These are phyloP conservation scores for Lepidurus couesii DNA, from an alignment of 1,140 invertebrate genomes.

Conservation along the genomic window DNA sequence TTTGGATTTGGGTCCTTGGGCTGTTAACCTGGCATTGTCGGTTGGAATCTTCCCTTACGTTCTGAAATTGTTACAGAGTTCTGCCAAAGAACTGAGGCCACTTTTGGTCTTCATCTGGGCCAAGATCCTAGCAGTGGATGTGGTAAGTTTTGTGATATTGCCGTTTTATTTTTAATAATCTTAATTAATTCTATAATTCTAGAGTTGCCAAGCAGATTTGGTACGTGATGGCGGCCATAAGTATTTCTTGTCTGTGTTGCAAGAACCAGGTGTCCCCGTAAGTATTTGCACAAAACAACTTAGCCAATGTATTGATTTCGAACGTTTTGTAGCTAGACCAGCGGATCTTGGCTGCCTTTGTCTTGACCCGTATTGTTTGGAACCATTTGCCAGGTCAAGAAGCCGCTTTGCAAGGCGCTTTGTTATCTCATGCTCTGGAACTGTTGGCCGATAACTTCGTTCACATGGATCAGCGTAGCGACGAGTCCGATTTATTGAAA, in stretches of 20 bases:
- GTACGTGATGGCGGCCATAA: conserved; percentile 92
- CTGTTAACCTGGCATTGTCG: conserved; percentile 89
- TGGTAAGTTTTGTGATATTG: conserved; percentile 55
- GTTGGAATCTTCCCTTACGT: conserved; percentile 99
- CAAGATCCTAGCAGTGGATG: conserved; percentile 95
- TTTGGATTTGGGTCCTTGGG: conserved; percentile 93
- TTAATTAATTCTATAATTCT: conserved; percentile 42
- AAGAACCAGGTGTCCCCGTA: conserved; percentile 75
- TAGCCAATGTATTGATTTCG: conserved; percentile 6
- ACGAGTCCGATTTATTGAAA: neutral
- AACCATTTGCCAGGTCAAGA: conserved; percentile 80
- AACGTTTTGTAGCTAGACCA: conserved; percentile 62
- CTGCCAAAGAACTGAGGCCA: conserved; percentile 81
- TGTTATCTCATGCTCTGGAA: conserved; percentile 84
- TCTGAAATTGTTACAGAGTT: conserved; percentile 88
- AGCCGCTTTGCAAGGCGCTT: conserved; percentile 73
- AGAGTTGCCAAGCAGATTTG: conserved; percentile 90
- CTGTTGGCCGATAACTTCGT: conserved; percentile 41
- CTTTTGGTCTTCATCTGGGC: conserved; percentile 98
- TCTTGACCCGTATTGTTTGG: conserved; percentile 85
- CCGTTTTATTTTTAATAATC: conserved; percentile 33
- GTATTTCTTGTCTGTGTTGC: conserved; percentile 85
- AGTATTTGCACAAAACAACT: conserved; percentile 42
- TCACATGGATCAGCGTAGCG: conserved; percentile 42
- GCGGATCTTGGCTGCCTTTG: conserved; percentile 84